phyloP scores from a whole-genome alignment of 2,797 vertebrate species.

The Silurus aristotelis region DNA sequence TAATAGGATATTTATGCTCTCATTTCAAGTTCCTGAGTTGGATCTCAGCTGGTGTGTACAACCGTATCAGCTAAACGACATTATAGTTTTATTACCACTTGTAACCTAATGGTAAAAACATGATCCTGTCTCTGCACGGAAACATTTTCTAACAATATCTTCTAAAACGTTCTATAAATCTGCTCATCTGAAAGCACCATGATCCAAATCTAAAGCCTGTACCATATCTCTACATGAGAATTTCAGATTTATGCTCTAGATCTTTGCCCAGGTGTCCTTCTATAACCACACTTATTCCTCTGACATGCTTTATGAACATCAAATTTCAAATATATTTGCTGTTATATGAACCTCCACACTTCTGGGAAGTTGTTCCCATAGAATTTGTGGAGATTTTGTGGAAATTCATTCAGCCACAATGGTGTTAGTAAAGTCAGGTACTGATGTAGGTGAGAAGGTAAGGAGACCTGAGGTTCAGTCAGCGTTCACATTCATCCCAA shows the following conservation, averaged over 20 bases:
- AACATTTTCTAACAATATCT: neutral
- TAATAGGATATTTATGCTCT: neutral
- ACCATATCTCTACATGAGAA: neutral
- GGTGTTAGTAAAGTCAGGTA: too few relatives aligned
- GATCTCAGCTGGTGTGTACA: slow-evolving; percentile 9
- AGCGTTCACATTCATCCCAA: too few relatives aligned
- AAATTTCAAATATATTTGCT: too few relatives aligned
- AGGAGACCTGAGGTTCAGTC: too few relatives aligned
- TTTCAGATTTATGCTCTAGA: too few relatives aligned
- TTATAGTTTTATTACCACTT: slow-evolving; percentile 1
- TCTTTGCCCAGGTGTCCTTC: neutral
- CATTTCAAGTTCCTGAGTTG: slow-evolving; percentile 13
- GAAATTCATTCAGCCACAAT: too few relatives aligned
- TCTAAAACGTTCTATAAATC: neutral
- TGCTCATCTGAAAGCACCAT: neutral
- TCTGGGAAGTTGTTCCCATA: too few relatives aligned
- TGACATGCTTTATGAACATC: too few relatives aligned
- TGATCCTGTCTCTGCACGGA: neutral
- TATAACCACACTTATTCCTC: neutral
- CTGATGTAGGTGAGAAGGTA: too few relatives aligned
- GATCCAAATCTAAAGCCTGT: neutral
- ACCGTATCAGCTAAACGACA: slow-evolving; percentile 1
- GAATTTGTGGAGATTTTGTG: too few relatives aligned
- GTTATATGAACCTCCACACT: too few relatives aligned
- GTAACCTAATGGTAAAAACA: neutral